Conservation (phyloP, 2,888 invertebrate genomes). For the Drosophila diplacantha region DNA sequence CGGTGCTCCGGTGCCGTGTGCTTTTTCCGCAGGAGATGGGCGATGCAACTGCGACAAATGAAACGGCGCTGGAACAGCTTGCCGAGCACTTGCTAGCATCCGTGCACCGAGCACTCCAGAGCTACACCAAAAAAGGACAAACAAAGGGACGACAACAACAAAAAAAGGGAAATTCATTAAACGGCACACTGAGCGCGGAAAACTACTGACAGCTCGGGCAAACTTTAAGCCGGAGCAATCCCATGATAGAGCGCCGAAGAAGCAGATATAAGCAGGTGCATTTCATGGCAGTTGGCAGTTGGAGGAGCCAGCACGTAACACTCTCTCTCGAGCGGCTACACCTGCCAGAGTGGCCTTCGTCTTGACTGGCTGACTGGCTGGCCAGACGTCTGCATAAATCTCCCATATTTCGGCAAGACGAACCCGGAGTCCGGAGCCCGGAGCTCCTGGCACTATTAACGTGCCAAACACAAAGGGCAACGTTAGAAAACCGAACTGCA, state of each 20-base stretch:
- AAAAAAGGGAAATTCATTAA: constrained; percentile 61
- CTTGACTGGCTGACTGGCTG: constrained; percentile 25
- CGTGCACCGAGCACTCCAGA: constrained; percentile 8
- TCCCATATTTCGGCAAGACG: constrained; percentile 56
- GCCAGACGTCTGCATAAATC: constrained; percentile 62
- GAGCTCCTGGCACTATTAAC: constrained; percentile 49
- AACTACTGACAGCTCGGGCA: constrained; percentile 55
- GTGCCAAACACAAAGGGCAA: constrained; percentile 26
- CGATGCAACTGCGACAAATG: constrained; percentile 32
- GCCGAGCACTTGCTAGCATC: constrained; percentile 37
- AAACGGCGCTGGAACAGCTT: constrained; percentile 35
- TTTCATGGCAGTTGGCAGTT: constrained; percentile 46
- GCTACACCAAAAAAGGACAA: not conserved
- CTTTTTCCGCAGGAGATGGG: constrained; percentile 9
- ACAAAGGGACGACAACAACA: constrained; percentile 9
- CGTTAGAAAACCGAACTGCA: constrained; percentile 49
- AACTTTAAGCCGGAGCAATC: constrained; percentile 61
- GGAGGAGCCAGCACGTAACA: constrained; percentile 61
- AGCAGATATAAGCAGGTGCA: constrained; percentile 49
- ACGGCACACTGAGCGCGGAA: constrained; percentile 47
- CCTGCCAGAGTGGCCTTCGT: constrained; percentile 37
- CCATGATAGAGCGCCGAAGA: constrained; percentile 22
- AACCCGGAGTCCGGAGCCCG: not conserved
- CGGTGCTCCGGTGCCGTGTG: not conserved
- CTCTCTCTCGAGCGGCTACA: constrained; percentile 62